Percentiles rank a stretch among this genome's conserved stretches.
Conservation (phyloP, 1,140 invertebrate genomes). For the Bombus waltoni region DNA sequence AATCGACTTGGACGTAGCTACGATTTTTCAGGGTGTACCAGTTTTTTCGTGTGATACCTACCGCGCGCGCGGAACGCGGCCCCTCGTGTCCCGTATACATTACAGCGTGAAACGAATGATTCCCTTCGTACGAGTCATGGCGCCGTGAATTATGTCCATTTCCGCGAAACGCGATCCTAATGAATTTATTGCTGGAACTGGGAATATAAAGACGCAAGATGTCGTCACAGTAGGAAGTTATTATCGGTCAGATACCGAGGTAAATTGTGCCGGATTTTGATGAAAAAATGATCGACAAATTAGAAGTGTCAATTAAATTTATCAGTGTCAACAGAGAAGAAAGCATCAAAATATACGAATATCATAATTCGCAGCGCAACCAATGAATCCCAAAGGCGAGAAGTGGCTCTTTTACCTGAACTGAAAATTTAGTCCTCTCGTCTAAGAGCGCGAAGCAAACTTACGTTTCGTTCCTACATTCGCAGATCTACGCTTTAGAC, state of each 20-base stretch:
- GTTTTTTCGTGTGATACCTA: slow-evolving; percentile 38
- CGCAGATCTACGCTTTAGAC: fast-evolving
- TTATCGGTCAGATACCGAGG: too few species aligned
- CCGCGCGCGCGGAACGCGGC: slow-evolving; percentile 21
- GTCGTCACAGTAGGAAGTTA: not conserved
- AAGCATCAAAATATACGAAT: too few species aligned
- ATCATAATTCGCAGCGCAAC: too few species aligned
- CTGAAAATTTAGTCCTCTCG: too few species aligned
- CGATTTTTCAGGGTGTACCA: slow-evolving; percentile 46
- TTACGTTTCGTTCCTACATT: too few species aligned
- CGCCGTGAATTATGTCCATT: slow-evolving; percentile 5
- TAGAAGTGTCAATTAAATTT: too few species aligned
- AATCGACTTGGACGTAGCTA: slow-evolving; percentile 36
- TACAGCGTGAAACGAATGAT: slow-evolving; percentile 45
- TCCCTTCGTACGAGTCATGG: slow-evolving; percentile 1
- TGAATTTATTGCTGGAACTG: not conserved
- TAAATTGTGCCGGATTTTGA: too few species aligned
- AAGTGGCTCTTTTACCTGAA: too few species aligned
- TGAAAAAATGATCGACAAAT: too few species aligned
- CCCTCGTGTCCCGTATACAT: slow-evolving; percentile 38
- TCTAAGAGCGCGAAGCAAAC: too few species aligned
- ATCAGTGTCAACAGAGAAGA: too few species aligned
- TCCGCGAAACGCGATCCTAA: not conserved
- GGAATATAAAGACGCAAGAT: not conserved
- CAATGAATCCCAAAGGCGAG: too few species aligned